Evolutionary conservation across 2,888 invertebrate genomes (phyloP), one percentile per base, ranked within the genome.

Genomic region (Gryllus longicercus): DNA sequence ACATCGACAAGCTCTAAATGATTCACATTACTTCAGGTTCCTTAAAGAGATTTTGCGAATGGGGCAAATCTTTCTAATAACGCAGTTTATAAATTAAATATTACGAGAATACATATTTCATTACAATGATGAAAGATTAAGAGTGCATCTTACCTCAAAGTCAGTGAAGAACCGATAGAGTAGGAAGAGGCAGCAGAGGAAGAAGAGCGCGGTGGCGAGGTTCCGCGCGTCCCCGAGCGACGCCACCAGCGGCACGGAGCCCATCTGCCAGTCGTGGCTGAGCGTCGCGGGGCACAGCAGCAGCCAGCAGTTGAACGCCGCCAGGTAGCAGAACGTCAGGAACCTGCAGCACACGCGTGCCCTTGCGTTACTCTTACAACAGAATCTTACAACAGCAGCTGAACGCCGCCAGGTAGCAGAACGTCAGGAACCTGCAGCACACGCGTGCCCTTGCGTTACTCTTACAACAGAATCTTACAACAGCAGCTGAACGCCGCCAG

Each of bases 221-320:
- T 95, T 95, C 84, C 95, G 88, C 2, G 89, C 88, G 86, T 96
- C 96, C 84, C 90, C 90, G 23, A 92, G 86, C 76, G 91, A 91
- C 78, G 93, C 91, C 83, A 96, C 90, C 82, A 95, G 88, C 38
- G 95, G 94, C 82, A 96, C 92, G 18, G 95, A 95, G 11, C 94
- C 95, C 93, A 95, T 94, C 88, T 96, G 95, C 96, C 96, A 96
- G 87, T 96, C 96, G 86, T 96, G 95, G 84, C 94, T 94, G 77
- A 96, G 89, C 1, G 91, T 91, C 85, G 91, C 90, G 0, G 96
- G 96, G 83, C 93, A 94, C 80, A 96, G 88, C n/a, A 96, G 88
- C 82, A 96, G 87, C 94, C 94, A 94, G 89, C 93, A 92, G 89
- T 96, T 96, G 88, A 95, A 93, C 1, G 93, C 93, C 11, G 94